Evolutionary conservation across 2,888 invertebrate species (phyloP).

Genomic region (Brenthis hecate): DNA sequence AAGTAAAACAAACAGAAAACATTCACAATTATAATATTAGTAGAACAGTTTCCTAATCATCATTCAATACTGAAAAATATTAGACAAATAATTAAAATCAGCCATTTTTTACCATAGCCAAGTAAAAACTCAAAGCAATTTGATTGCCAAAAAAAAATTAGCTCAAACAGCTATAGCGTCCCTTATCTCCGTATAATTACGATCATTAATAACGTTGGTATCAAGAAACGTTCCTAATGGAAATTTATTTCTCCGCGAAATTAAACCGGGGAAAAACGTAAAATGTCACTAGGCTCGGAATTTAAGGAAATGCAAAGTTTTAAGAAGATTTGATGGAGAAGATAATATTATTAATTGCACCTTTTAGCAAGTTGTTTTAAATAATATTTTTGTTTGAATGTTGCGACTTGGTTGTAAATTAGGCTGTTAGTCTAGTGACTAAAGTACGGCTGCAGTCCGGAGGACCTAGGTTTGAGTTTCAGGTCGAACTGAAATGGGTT

Average conservation of each 20-base stretch:
- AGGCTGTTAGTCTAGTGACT: too few species aligned
- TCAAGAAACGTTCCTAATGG: slow-evolving; percentile 65
- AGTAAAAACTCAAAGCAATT: slow-evolving; percentile 13
- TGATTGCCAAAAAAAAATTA: slow-evolving; percentile 32
- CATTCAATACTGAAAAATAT: not conserved
- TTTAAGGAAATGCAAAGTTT: slow-evolving; percentile 22
- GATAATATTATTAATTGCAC: slow-evolving; percentile 5
- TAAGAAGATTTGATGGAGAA: not conserved
- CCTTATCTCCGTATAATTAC: slow-evolving; percentile 56
- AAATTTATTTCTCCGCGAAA: slow-evolving; percentile 71
- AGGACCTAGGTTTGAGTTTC: too few species aligned
- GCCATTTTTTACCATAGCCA: not conserved
- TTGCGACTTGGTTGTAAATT: too few species aligned
- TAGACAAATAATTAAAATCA: not conserved
- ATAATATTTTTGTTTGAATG: too few species aligned
- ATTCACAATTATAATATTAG: too few species aligned
- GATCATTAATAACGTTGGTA: slow-evolving; percentile 68
- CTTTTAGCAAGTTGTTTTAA: not conserved
- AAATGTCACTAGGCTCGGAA: slow-evolving; percentile 30
- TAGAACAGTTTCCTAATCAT: too few species aligned
- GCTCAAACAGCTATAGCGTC: slow-evolving; percentile 23
- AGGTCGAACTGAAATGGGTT: too few species aligned
- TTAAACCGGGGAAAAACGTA: slow-evolving; percentile 55
- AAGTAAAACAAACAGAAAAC: too few species aligned
- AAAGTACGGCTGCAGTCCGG: too few species aligned